These are phyloP conservation scores for Xestia c-nigrum DNA, from an alignment of 2,888 invertebrate species.

Conservation along the genomic window DNA sequence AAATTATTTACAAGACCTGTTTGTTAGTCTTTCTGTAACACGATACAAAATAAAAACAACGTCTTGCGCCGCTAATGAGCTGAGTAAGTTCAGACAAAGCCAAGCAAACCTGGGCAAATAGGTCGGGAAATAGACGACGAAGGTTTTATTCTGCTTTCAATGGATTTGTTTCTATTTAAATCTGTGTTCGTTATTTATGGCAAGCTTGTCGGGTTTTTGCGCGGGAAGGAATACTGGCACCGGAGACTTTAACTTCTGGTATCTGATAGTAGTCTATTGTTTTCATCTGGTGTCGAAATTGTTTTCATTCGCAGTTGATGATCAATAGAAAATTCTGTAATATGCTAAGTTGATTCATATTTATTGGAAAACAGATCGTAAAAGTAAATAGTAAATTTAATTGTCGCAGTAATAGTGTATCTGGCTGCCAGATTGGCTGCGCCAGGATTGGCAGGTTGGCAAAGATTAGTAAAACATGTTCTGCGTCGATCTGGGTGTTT, in stretches of 20 bases:
- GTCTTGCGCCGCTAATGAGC: constrained; percentile 43
- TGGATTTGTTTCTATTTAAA: constrained; percentile 19
- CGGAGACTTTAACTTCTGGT: not conserved
- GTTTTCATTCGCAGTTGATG: not conserved
- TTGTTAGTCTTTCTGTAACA: not conserved
- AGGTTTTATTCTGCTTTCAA: constrained; percentile 9
- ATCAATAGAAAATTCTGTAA: not conserved
- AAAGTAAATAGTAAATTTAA: not conserved
- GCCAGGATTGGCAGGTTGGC: too few species aligned
- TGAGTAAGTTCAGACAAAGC: constrained; percentile 31
- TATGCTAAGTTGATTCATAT: not conserved
- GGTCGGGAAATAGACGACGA: constrained; percentile 20
- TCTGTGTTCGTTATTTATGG: constrained; percentile 18
- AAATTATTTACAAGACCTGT: not conserved
- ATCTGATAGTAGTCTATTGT: not conserved
- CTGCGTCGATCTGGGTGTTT: not conserved
- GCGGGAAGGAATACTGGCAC: not conserved
- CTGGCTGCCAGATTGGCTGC: not conserved
- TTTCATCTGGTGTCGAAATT: not conserved
- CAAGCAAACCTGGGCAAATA: constrained; percentile 20
- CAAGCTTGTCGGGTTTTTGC: not conserved
- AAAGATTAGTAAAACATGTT: not conserved
- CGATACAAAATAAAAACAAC: constrained; percentile 20
- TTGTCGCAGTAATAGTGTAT: not conserved
- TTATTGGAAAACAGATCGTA: not conserved